Percentiles rank a stretch among this genome's conserved stretches.
These are phyloP conservation scores for Melanotaenia parkinsoni DNA, from an alignment of 2,797 vertebrate species.

Conservation along the genomic window DNA sequence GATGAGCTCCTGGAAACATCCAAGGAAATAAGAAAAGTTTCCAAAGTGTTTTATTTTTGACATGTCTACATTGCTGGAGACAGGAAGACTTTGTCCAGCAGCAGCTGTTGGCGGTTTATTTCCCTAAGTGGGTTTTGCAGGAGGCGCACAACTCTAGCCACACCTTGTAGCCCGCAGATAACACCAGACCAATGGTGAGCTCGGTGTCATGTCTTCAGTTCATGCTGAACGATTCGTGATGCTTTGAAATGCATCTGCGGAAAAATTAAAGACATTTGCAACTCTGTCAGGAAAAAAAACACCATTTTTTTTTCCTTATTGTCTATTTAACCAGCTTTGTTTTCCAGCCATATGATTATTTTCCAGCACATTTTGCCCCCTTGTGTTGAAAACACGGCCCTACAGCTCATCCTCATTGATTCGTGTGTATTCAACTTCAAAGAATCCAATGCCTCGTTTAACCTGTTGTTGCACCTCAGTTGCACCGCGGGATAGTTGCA, in stretches of 20 bases:
- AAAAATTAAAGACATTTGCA: neutral
- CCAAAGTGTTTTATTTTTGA: constrained; percentile 10
- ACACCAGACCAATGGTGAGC: constrained; percentile 45
- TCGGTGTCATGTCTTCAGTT: neutral
- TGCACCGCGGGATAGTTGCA: neutral
- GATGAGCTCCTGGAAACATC: neutral
- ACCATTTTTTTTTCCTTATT: no score
- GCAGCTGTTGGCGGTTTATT: constrained; percentile 17
- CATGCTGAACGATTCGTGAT: neutral
- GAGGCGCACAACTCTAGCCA: constrained; percentile 45
- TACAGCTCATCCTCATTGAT: constrained; percentile 16
- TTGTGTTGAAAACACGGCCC: constrained; percentile 32
- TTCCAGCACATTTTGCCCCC: constrained; percentile 40
- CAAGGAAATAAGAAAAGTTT: neutral
- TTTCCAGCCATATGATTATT: neutral
- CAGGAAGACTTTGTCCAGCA: neutral
- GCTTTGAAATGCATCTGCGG: constrained; percentile 13
- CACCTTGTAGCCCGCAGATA: constrained; percentile 49
- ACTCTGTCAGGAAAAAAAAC: no score
- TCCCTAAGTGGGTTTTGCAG: constrained; percentile 26
- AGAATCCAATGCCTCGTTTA: neutral
- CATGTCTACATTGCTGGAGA: neutral
- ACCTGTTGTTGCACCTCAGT: neutral
- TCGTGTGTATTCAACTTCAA: neutral
- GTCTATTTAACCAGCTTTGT: neutral